A percentile compares a stretch with the other conserved stretches of the same genome.
Evolutionary conservation across 2,888 invertebrate genomes (phyloP).

Genomic region (Nomada goodeniana): DNA sequence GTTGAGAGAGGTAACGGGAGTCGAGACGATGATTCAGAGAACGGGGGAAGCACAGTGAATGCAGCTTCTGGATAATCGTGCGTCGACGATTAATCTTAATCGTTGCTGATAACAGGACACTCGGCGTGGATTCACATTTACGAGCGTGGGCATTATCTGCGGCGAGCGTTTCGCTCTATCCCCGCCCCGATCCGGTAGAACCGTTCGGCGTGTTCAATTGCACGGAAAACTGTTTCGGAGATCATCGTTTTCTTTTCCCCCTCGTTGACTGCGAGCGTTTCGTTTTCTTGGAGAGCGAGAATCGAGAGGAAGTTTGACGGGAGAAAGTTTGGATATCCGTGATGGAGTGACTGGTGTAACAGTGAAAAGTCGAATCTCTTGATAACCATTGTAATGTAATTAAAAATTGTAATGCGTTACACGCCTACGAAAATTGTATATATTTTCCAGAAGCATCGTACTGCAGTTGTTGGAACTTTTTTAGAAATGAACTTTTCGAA

Average conservation of each 20-base stretch:
- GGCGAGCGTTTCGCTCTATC: neutral
- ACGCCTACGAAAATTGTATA: too few relatives aligned
- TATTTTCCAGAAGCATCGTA: too few relatives aligned
- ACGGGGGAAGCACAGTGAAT: neutral
- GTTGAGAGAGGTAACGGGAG: neutral
- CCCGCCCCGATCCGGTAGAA: neutral
- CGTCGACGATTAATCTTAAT: slow-evolving; percentile 17
- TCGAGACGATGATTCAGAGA: slow-evolving; percentile 39
- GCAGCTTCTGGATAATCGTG: slow-evolving; percentile 38
- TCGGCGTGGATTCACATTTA: neutral
- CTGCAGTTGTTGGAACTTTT: too few relatives aligned
- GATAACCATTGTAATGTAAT: too few relatives aligned
- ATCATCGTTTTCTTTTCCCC: neutral
- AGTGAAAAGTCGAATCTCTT: too few relatives aligned
- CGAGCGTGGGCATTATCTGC: slow-evolving; percentile 10
- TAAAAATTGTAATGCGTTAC: too few relatives aligned
- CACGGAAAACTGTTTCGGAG: neutral
- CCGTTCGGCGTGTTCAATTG: slow-evolving; percentile 1
- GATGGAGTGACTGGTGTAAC: too few relatives aligned
- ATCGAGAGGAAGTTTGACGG: neutral
- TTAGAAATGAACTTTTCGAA: too few relatives aligned
- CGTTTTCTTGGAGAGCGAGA: neutral
- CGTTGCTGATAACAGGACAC: slow-evolving; percentile 1
- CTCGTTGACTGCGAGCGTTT: neutral
- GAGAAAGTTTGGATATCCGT: neutral